Evolutionary conservation across 2,113 vertebrate genomes (phyloP), one percentile per base, ranked within the genome.

Genomic region (Tympanuchus pallidicinctus): DNA sequence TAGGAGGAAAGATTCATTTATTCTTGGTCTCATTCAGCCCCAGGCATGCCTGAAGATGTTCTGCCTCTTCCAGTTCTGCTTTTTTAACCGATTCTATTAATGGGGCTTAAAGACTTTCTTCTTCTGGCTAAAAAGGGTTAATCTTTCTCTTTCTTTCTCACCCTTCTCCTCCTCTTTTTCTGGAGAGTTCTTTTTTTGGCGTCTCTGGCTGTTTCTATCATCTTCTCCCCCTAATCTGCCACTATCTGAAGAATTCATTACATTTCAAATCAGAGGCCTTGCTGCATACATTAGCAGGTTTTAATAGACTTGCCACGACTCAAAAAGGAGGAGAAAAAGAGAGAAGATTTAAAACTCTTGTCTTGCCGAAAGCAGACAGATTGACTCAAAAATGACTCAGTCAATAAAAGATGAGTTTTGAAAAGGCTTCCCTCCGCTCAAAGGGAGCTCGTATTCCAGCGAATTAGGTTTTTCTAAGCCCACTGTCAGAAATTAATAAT

Each of bases 351-450:
- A 97, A 97, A 97, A 94, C 97, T 96, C 97, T 97, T 94, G 95
- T 98, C 97, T 97, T 96, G 89, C 97, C 78, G 34, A 96, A 97
- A 97, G 97, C 97, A 97, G 97, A 96, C 97, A 97, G 97, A 97
- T 97, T 97, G 97, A 97, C 97, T 97, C 73, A 73, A 90, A 96
- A 98, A 97, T 95, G 96, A 97, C 94, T 97, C 85, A 84, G 97
- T 98, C 97, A 97, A 97, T 98, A 97, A 97, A 97, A 97, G 96
- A 98, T 97, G 97, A 97, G 96, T 96, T 96, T 93, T 95, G 95
- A 95, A 97, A 96, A 97, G 96, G 82, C 91, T 92, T 94, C 90
- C 91, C 96, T 97, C 79, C 8, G 74, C 96, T 93, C 92, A 97
- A 95, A 97, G 86, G 90, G 92, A 96, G 93, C 91, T 90, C 64